Evolutionary conservation across 1,140 invertebrate genomes (phyloP).

Genomic region (Frieseomelitta varia): DNA sequence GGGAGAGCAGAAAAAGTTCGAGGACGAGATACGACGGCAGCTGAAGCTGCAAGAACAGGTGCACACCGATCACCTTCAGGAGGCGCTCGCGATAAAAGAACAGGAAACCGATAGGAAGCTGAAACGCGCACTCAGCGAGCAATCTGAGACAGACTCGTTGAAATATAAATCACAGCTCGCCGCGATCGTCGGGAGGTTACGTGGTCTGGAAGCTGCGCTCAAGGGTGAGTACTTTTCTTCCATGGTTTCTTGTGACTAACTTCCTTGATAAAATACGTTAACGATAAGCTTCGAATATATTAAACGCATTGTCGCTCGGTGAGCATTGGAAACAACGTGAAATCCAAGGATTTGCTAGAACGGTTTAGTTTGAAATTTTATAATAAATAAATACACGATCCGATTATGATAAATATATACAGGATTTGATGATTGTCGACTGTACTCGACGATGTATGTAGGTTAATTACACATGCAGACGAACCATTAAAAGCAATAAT

Average conservation of each 20-base stretch:
- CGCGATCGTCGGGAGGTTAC: constrained; percentile 90
- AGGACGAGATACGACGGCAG: constrained; percentile 89
- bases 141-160: constrained; percentile 86
- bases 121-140: constrained; percentile 87
- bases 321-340: too few relatives aligned
- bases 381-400: too few relatives aligned
- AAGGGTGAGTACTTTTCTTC: constrained; percentile 86
- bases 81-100: constrained; percentile 88
- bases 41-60: constrained; percentile 91
- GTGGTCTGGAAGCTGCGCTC: constrained; percentile 93
- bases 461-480: too few relatives aligned
- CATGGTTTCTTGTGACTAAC: too few relatives aligned
- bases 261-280: too few relatives aligned
- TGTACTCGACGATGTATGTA: too few relatives aligned
- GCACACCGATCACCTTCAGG: constrained; percentile 91
- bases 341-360: too few relatives aligned
- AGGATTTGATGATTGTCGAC: too few relatives aligned
- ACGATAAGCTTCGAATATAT: not conserved
- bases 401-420: too few relatives aligned
- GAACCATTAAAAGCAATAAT: too few relatives aligned
- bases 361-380: too few relatives aligned
- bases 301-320: not conserved
- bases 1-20: constrained; percentile 85
- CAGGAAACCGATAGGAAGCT: constrained; percentile 86
- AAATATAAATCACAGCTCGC: constrained; percentile 91